phyloP scores from a whole-genome alignment of 2,888 invertebrate genomes.

The Ophion costatus region DNA sequence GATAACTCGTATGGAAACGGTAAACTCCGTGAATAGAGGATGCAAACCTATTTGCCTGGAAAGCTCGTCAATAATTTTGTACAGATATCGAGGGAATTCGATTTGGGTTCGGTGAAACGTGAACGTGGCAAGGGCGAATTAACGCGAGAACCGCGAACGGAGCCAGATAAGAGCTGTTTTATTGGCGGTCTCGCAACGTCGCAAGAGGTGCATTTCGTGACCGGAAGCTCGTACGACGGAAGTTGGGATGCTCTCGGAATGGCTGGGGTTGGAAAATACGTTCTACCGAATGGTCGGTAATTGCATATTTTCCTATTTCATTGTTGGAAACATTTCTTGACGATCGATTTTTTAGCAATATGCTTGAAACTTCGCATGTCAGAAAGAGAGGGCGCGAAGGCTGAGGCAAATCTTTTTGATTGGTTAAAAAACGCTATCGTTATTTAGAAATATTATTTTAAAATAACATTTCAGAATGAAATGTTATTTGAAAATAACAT shows the following conservation, averaged over 20 bases:
- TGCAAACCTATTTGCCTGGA: not conserved
- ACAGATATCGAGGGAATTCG: constrained; percentile 29
- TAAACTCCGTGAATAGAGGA: constrained; percentile 1
- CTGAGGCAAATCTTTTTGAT: too few relatives aligned
- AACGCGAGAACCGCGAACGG: constrained; percentile 14
- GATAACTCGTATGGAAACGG: not conserved
- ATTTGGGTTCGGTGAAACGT: constrained; percentile 19
- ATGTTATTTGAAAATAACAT: not conserved
- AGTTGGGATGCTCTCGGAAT: constrained; percentile 86
- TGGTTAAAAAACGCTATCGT: too few relatives aligned
- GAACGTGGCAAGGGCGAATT: constrained; percentile 22
- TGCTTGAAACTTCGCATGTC: not conserved
- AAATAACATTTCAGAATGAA: not conserved
- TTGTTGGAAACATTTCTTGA: not conserved
- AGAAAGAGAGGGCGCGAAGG: too few relatives aligned
- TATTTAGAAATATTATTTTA: not conserved
- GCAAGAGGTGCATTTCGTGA: constrained; percentile 81
- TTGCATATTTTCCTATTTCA: not conserved
- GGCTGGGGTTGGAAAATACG: constrained; percentile 86
- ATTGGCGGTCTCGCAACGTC: constrained; percentile 58
- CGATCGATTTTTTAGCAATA: not conserved
- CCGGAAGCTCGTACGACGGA: constrained; percentile 86
- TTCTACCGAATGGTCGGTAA: constrained; percentile 85
- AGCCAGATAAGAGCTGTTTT: constrained; percentile 37
- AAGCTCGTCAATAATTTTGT: constrained; percentile 28